Evolutionary conservation across 1,140 invertebrate genomes (phyloP).

Genomic region (Ceratina calcarata): DNA sequence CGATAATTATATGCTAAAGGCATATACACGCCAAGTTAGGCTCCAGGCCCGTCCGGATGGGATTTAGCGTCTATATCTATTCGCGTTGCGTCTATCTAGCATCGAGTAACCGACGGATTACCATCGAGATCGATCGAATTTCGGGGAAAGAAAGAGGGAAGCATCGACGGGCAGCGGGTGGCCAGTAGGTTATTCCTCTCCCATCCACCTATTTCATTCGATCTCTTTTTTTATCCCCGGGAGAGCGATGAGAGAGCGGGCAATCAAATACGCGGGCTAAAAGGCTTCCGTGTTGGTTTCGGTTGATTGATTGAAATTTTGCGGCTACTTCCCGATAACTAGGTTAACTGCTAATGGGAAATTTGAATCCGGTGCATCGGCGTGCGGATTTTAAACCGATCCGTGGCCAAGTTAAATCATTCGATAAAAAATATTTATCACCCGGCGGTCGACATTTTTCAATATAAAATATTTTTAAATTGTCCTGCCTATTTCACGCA

Average conservation of each 20-base stretch:
- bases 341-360: slow-evolving; percentile 40
- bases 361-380: slow-evolving; percentile 21
- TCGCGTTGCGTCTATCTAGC: slow-evolving; percentile 13
- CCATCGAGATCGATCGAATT: slow-evolving; percentile 23
- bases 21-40: slow-evolving; percentile 25
- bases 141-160: background rate
- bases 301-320: slow-evolving; percentile 40
- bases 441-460: background rate
- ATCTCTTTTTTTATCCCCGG: background rate
- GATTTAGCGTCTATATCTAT: slow-evolving; percentile 20
- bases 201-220: background rate
- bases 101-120: slow-evolving; percentile 25
- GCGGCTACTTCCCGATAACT: slow-evolving; percentile 33
- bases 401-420: background rate
- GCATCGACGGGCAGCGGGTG: background rate
- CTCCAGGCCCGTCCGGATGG: background rate
- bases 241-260: background rate
- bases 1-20: slow-evolving; percentile 53
- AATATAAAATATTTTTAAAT: too few relatives aligned
- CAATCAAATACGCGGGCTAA: slow-evolving; percentile 15
- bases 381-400: background rate
- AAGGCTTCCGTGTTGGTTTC: slow-evolving; percentile 9
- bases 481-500: background rate
- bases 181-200: background rate
- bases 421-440: background rate